A percentile compares a stretch with the other conserved stretches of the same genome.
phyloP scores from a whole-genome alignment of 1,140 invertebrate genomes.

The Chironomus tepperi region DNA sequence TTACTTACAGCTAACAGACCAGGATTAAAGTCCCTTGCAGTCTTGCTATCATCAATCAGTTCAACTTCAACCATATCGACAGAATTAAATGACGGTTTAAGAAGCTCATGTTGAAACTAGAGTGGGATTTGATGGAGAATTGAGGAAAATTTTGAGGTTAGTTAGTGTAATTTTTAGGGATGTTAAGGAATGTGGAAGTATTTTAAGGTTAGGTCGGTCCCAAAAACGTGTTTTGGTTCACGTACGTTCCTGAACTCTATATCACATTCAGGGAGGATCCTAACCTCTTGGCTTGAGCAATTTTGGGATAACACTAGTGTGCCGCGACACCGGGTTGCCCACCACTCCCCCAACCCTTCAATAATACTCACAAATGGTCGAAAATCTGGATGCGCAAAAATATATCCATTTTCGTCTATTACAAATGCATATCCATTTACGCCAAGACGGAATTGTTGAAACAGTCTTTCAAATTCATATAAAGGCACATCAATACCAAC shows the following conservation, averaged over 20 bases:
- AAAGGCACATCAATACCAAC: conserved; percentile 81
- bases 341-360: no score
- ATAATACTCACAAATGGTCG: neutral
- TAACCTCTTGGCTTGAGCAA: no score
- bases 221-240: no score
- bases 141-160: neutral
- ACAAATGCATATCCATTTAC: conserved; percentile 4
- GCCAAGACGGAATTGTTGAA: conserved; percentile 3
- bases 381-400: conserved; percentile 12
- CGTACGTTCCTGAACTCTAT: no score
- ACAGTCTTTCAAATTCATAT: conserved; percentile 16
- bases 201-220: no score
- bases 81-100: conserved; percentile 18
- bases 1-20: neutral
- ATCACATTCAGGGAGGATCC: no score
- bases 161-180: no score
- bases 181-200: no score
- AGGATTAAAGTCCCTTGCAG: neutral
- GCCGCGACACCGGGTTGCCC: no score
- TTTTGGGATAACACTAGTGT: no score
- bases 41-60: neutral
- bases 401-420: neutral
- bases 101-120: neutral
- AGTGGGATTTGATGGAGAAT: neutral
- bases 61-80: conserved; percentile 17